Percentiles rank a stretch among this genome's conserved stretches.
These are phyloP conservation scores for Cardiocondyla obscurior DNA, from an alignment of 1,140 invertebrate species.

Conservation along the genomic window DNA sequence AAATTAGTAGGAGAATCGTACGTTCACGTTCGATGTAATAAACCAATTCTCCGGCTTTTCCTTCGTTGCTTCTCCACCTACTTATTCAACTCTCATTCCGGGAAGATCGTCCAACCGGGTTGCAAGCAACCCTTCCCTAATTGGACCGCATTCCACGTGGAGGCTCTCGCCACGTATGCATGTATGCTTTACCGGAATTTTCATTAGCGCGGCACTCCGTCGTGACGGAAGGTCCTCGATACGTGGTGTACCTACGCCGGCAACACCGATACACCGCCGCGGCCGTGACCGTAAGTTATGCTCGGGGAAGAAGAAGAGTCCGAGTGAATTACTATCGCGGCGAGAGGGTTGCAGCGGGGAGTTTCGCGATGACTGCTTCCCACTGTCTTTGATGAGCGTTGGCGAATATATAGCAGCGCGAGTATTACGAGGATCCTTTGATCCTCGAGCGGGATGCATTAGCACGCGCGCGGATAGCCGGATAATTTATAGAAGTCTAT, in stretches of 20 bases:
- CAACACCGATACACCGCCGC: slow-evolving; percentile 65
- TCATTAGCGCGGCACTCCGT: slow-evolving; percentile 80
- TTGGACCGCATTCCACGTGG: slow-evolving; percentile 80
- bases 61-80: background rate
- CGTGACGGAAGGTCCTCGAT: slow-evolving; percentile 78
- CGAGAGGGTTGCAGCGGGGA: slow-evolving; percentile 22
- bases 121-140: slow-evolving; percentile 73
- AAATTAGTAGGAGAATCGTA: slow-evolving; percentile 70
- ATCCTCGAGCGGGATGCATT: slow-evolving; percentile 49
- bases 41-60: slow-evolving; percentile 72
- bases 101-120: slow-evolving; percentile 60
- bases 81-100: slow-evolving; percentile 21
- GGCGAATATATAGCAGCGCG: slow-evolving; percentile 36
- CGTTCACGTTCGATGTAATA: slow-evolving; percentile 72
- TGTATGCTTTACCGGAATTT: slow-evolving; percentile 79
- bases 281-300: slow-evolving; percentile 46
- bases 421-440: slow-evolving; percentile 31
- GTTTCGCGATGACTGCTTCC: slow-evolving; percentile 42
- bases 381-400: slow-evolving; percentile 46
- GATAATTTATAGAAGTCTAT: slow-evolving; percentile 43
- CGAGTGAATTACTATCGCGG: slow-evolving; percentile 42
- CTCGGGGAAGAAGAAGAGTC: slow-evolving; percentile 18
- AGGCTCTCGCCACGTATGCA: slow-evolving; percentile 39
- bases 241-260: slow-evolving; percentile 60
- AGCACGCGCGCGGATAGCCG: slow-evolving; percentile 37